Evolutionary conservation across 2,113 vertebrate genomes (phyloP), one percentile per base, ranked within the genome.

Genomic region (Hippocampus barbouri): DNA sequence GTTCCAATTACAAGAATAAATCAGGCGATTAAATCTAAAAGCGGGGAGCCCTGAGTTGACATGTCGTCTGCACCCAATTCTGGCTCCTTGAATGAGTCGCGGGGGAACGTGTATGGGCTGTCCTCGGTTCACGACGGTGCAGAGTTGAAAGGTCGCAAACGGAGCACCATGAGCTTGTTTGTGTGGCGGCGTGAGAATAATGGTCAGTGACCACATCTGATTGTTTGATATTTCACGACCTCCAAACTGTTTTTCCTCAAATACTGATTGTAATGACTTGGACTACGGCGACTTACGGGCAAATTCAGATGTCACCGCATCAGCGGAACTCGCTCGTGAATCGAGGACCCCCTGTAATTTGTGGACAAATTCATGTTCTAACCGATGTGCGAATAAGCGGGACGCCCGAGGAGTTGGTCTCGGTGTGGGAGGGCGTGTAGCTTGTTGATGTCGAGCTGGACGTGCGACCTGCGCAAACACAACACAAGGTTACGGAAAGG

Each of bases 391-490:
- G 68, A 53, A 72, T 57, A 0, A 87, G 74, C 1, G 84, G 82
- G 8, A 82, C 76, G 0, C 86, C 88, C 1, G 88, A 87, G 2
- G 86, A 89, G 25, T 74, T 8, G 0, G 66, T 72, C 53, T 76
- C 78, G 5, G 79, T 70, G 71, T 79, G 75, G 51, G 83, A 82
- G 2, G 92, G 92, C 6, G 93, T 93, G 80, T 90, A 93, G 79
- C 92, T 90, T n/a, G 89, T 76, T 7, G 91, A 89, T 78, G 59
- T 61, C 1, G 91, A 94, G 70, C 93, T 92, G 83, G 86, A 82
- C 2, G 80, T 43, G 23, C 72, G 83, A 62, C 81, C 90, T 91
- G 38, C 1, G 51, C 72, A 18, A 49, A 69, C 20, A 67, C 66
- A 70, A 49, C 21, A 30, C 23, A 4, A 53, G 73, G 27, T n/a